phyloP scores from a whole-genome alignment of 2,797 vertebrate genomes.

The Xenentodon cancila region DNA sequence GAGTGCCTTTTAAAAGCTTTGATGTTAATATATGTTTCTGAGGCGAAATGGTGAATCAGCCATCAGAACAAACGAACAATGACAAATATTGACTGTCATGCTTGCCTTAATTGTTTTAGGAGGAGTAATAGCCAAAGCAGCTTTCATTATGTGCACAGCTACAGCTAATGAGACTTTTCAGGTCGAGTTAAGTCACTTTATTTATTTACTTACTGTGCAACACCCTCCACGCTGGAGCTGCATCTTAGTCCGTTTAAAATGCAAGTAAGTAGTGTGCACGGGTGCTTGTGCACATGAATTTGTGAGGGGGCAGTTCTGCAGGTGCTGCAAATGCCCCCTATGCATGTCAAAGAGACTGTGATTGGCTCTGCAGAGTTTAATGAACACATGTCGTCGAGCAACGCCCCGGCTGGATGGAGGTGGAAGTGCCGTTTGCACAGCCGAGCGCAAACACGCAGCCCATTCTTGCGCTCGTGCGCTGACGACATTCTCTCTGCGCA shows the following conservation, averaged over 20 bases:
- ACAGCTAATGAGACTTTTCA: constrained; percentile 42
- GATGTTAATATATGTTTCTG: neutral
- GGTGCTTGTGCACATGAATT: constrained; percentile 59
- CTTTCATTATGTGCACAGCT: constrained; percentile 9
- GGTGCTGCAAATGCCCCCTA: constrained; percentile 66
- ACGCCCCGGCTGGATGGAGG: constrained; percentile 49
- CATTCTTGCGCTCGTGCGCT: no score
- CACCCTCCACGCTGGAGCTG: constrained; percentile 5
- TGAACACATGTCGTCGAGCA: constrained; percentile 66
- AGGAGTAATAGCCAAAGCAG: constrained; percentile 1
- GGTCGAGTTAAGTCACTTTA: constrained; percentile 4
- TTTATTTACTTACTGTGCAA: constrained; percentile 36
- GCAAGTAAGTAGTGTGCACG: constrained; percentile 16
- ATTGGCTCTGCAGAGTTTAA: constrained; percentile 77
- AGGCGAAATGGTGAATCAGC: neutral
- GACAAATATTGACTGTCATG: constrained; percentile 2
- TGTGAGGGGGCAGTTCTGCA: constrained; percentile 54
- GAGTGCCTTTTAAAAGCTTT: neutral
- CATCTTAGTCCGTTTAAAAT: neutral
- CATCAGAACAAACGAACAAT: neutral
- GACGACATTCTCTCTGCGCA: no score
- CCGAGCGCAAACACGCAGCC: neutral
- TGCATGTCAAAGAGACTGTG: constrained; percentile 72
- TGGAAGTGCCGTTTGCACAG: constrained; percentile 53
- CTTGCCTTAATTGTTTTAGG: neutral